These are phyloP conservation scores for Orchestia grillus DNA, from an alignment of 1,140 invertebrate species.

Conservation along the genomic window DNA sequence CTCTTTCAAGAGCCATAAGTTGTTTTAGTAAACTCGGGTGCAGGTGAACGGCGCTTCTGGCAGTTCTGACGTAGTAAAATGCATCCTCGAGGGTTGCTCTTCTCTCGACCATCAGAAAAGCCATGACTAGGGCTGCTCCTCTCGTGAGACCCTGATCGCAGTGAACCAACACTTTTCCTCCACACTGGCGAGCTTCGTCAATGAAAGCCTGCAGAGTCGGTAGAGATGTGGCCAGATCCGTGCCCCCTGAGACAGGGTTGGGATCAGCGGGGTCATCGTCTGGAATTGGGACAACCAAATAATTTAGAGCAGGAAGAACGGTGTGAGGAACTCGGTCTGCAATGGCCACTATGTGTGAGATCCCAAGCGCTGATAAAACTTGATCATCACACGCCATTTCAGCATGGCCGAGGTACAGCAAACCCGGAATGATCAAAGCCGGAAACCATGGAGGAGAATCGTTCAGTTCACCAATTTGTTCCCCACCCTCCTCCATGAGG, in stretches of 20 bases:
- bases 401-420: constrained; percentile 69
- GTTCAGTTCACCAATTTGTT: constrained; percentile 58
- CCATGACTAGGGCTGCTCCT: constrained; percentile 69
- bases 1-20: constrained; percentile 68
- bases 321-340: constrained; percentile 68
- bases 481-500: constrained; percentile 66
- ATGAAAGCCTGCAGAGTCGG: constrained; percentile 68
- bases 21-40: constrained; percentile 67
- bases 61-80: constrained; percentile 70
- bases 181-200: constrained; percentile 65
- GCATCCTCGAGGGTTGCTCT: constrained; percentile 70
- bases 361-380: constrained; percentile 67
- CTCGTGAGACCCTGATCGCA: constrained; percentile 70
- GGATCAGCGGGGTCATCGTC: constrained; percentile 62
- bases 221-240: constrained; percentile 62
- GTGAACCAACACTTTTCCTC: constrained; percentile 69
- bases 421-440: constrained; percentile 68
- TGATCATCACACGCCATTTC: constrained; percentile 69
- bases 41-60: constrained; percentile 69
- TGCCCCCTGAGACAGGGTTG: constrained; percentile 36
- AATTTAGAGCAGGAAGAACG: constrained; percentile 69
- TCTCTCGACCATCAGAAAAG: constrained; percentile 69
- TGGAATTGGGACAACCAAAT: constrained; percentile 68
- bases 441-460: constrained; percentile 69
- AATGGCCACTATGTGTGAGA: constrained; percentile 69